phyloP scores from a whole-genome alignment of 2,113 vertebrate species.

The Hassar affinis region DNA sequence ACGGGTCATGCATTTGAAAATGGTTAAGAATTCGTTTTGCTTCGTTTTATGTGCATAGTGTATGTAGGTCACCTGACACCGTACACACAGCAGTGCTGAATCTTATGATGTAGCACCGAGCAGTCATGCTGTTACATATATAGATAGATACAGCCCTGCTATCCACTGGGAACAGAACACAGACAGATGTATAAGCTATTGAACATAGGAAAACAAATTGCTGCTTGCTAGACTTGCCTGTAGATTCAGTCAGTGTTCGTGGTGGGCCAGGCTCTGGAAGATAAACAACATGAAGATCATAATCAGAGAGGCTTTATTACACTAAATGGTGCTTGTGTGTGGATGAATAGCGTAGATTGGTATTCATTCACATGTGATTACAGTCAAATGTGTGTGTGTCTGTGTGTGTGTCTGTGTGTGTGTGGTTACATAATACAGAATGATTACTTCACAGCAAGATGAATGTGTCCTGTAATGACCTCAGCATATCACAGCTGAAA shows the following conservation, averaged over 20 bases:
- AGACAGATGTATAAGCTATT: conserved; percentile 27
- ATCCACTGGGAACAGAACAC: conserved; percentile 8
- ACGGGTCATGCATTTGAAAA: not conserved
- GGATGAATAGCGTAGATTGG: conserved; percentile 41
- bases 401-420: conserved; percentile 1
- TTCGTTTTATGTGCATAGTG: not conserved
- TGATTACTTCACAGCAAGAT: conserved; percentile 8
- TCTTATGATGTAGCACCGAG: conserved; percentile 19
- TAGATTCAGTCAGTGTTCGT: conserved; percentile 81
- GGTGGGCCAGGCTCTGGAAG: conserved; percentile 83
- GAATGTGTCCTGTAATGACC: conserved; percentile 27
- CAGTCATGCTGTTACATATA: conserved; percentile 13
- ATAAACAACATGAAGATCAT: conserved; percentile 73
- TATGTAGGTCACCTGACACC: conserved; percentile 35
- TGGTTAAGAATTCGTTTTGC: not conserved
- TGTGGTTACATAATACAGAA: conserved; percentile 23
- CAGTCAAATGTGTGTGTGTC: not conserved
- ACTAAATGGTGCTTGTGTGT: conserved; percentile 27
- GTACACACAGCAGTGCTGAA: conserved; percentile 10
- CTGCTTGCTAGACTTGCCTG: conserved; percentile 77
- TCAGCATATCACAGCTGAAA: not conserved
- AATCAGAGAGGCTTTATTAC: conserved; percentile 23
- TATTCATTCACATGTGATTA: conserved; percentile 31
- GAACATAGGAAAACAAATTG: conserved; percentile 15
- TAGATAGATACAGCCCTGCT: conserved; percentile 33